These are phyloP conservation scores for Leptocoma aspasia DNA, from an alignment of 2,113 vertebrate species.

Conservation along the genomic window DNA sequence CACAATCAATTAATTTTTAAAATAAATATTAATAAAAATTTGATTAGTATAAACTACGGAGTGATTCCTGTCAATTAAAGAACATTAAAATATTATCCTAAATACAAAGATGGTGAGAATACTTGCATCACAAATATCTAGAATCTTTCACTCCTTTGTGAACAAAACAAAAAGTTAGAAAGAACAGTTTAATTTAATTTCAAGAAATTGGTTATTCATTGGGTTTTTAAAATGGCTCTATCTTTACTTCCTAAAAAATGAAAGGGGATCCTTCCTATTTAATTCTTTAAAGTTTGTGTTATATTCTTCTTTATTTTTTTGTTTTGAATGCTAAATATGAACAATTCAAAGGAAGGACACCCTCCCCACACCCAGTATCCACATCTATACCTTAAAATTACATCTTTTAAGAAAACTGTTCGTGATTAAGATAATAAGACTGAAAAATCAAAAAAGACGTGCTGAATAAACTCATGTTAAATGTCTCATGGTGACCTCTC, in stretches of 20 bases:
- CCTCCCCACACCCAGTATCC: rapidly evolving
- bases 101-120: not conserved
- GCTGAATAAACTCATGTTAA: not conserved
- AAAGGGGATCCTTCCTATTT: not conserved
- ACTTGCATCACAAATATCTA: not conserved
- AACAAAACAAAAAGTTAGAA: not conserved
- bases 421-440: not conserved
- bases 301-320: not conserved
- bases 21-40: not conserved
- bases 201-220: not conserved
- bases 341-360: not conserved
- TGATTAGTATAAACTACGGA: not conserved
- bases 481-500: not conserved
- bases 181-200: not conserved
- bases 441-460: not conserved
- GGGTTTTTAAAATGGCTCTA: not conserved
- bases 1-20: not conserved
- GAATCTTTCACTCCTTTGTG: not conserved
- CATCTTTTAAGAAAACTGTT: not conserved
- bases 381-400: not conserved
- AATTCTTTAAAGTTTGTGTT: not conserved
- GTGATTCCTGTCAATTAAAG: not conserved
- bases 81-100: not conserved
- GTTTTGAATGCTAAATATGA: not conserved
- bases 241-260: not conserved